phyloP scores from a whole-genome alignment of 2,113 vertebrate species.

The Mormyrus iriodes region DNA sequence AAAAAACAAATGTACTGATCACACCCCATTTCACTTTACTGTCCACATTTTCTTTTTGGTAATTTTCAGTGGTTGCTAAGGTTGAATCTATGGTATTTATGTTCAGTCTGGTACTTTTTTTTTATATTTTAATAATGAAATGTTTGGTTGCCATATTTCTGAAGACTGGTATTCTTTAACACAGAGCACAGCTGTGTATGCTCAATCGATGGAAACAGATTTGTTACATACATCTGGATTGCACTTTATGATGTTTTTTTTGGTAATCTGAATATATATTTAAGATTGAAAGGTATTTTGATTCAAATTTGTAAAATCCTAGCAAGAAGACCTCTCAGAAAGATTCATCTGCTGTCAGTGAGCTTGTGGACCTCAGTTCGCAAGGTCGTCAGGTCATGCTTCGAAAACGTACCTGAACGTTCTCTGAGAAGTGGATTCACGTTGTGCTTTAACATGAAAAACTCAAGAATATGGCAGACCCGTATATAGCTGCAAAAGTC shows the following conservation, averaged over 20 bases:
- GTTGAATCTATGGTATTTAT: background rate
- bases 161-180: background rate
- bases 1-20: background rate
- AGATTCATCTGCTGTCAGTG: background rate
- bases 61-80: background rate
- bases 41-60: background rate
- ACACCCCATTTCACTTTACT: background rate
- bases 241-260: constrained; percentile 14
- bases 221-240: background rate
- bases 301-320: constrained; percentile 7
- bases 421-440: background rate
- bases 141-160: background rate
- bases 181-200: background rate
- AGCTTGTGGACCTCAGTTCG: background rate
- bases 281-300: background rate
- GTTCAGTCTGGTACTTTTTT: background rate
- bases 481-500: background rate
- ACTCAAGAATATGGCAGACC: background rate
- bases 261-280: background rate
- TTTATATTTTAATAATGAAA: background rate
- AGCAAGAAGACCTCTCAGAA: background rate
- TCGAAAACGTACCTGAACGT: background rate
- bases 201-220: background rate
- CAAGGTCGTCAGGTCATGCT: background rate
- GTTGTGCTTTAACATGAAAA: background rate